A percentile compares a stretch with the other conserved stretches of the same genome.
These are phyloP conservation scores for Diploptera punctata DNA, from an alignment of 2,888 invertebrate genomes.

Conservation along the genomic window DNA sequence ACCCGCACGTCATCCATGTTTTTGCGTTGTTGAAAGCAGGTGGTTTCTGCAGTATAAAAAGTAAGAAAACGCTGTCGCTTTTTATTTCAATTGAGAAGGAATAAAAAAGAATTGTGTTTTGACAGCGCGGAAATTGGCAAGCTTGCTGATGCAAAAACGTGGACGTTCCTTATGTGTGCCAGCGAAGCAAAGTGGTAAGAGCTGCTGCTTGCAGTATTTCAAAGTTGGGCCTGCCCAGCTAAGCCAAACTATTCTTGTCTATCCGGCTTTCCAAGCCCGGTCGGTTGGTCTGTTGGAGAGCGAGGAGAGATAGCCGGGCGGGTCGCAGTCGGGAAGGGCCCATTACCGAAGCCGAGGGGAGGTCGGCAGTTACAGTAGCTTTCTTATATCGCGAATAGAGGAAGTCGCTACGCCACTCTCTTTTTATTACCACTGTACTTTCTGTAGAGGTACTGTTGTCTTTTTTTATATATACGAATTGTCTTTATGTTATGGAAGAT, in stretches of 20 bases:
- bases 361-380: background rate
- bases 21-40: background rate
- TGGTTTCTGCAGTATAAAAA: slow-evolving; percentile 19
- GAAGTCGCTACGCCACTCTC: slow-evolving; percentile 7
- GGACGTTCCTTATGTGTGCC: background rate
- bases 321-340: slow-evolving; percentile 18
- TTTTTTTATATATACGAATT: background rate
- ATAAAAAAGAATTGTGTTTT: background rate
- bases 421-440: background rate
- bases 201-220: background rate
- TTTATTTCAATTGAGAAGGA: background rate
- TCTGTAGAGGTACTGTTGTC: background rate
- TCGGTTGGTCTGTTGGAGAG: slow-evolving; percentile 1
- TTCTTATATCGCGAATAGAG: slow-evolving; percentile 6
- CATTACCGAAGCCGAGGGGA: slow-evolving; percentile 23
- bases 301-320: slow-evolving; percentile 7
- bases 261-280: slow-evolving; percentile 14
- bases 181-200: background rate
- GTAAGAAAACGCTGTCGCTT: background rate
- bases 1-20: too few relatives aligned
- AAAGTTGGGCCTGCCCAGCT: background rate
- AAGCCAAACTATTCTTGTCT: slow-evolving; percentile 29
- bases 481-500: background rate
- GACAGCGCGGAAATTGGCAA: slow-evolving; percentile 27
- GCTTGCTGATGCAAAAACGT: slow-evolving; percentile 21